phyloP scores from a whole-genome alignment of 2,113 vertebrate genomes.

The Phocoena phocoena region DNA sequence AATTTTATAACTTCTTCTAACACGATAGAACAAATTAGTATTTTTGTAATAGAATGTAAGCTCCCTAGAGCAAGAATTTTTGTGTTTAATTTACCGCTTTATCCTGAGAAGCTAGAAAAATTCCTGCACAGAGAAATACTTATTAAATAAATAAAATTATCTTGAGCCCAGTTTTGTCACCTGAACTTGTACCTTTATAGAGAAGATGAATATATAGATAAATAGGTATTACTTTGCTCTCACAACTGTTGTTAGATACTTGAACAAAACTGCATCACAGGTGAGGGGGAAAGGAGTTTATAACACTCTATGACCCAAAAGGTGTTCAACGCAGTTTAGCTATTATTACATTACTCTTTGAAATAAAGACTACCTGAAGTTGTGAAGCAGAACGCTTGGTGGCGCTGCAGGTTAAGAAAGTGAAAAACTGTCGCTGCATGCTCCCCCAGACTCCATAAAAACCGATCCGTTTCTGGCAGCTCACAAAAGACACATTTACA shows the following conservation, averaged over 20 bases:
- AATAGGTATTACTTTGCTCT: neutral
- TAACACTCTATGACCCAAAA: neutral
- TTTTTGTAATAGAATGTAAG: neutral
- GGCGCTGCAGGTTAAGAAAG: constrained; percentile 72
- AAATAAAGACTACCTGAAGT: constrained; percentile 56
- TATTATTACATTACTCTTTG: neutral
- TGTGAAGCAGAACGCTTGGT: constrained; percentile 65
- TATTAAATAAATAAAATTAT: neutral
- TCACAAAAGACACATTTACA: neutral
- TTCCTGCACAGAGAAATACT: neutral
- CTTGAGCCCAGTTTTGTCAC: neutral
- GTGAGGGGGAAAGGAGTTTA: neutral
- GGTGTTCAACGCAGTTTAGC: neutral
- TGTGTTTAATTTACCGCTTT: neutral
- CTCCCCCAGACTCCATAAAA: neutral
- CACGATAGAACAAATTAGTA: neutral
- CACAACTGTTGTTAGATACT: neutral
- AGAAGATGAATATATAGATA: neutral
- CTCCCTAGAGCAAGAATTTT: neutral
- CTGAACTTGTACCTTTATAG: neutral
- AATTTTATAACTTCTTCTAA: neutral
- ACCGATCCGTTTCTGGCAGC: neutral
- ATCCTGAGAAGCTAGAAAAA: neutral
- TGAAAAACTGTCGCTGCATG: neutral
- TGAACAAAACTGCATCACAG: neutral